Percentiles rank a stretch among this genome's conserved stretches.
phyloP scores from a whole-genome alignment of 2,888 invertebrate species.

The Scaeva pyrastri region DNA sequence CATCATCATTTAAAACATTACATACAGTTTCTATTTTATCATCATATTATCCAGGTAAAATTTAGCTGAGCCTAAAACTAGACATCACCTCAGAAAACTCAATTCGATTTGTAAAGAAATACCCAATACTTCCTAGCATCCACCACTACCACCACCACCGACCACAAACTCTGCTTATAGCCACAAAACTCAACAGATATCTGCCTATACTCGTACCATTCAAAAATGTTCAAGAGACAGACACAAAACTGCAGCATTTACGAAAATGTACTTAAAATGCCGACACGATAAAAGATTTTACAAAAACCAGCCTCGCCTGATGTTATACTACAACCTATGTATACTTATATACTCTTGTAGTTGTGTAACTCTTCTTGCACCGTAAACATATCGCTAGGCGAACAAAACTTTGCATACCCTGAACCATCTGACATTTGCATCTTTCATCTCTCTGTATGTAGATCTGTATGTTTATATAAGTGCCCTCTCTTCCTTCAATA shows the following conservation, averaged over 20 bases:
- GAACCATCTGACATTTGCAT: constrained; percentile 47
- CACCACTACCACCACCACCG: not conserved
- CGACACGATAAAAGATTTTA: constrained; percentile 44
- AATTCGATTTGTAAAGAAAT: not conserved
- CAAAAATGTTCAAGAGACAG: not conserved
- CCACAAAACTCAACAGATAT: not conserved
- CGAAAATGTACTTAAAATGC: constrained; percentile 64
- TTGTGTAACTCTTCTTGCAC: constrained; percentile 2
- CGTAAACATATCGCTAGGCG: constrained; percentile 38
- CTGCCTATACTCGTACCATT: too few species aligned
- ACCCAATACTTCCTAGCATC: not conserved
- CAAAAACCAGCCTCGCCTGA: constrained; percentile 2
- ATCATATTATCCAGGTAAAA: not conserved
- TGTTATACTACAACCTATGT: not conserved
- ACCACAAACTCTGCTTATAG: not conserved
- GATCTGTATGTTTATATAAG: too few species aligned
- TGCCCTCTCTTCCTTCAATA: not conserved
- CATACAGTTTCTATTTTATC: constrained; percentile 13
- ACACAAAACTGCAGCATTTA: constrained; percentile 59
- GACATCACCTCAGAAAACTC: constrained; percentile 40
- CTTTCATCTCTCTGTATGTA: constrained; percentile 2
- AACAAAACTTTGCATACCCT: constrained; percentile 19
- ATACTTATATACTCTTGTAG: too few species aligned
- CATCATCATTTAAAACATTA: constrained; percentile 50
- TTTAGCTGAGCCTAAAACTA: constrained; percentile 58